Evolutionary conservation across 2,888 invertebrate species (phyloP).

Genomic region (Brenthis ino): DNA sequence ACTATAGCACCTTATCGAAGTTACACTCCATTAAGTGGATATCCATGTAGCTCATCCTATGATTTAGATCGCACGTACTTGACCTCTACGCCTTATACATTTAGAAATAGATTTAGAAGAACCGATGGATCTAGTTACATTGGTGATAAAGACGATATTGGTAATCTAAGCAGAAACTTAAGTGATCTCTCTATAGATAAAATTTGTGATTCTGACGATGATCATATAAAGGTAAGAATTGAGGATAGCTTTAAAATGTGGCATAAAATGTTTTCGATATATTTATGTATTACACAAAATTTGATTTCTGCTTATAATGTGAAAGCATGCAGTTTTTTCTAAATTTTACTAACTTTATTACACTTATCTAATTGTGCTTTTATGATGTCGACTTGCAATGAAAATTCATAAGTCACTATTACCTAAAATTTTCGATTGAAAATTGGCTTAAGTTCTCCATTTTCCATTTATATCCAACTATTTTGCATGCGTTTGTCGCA

Average conservation of each 20-base stretch:
- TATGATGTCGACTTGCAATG: too few relatives aligned
- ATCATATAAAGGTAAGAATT: constrained; percentile 65
- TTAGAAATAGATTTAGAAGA: constrained; percentile 65
- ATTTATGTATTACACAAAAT: neutral
- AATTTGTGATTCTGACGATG: constrained; percentile 70
- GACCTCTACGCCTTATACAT: constrained; percentile 69
- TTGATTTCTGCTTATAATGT: neutral
- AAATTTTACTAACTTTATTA: too few relatives aligned
- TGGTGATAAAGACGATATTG: constrained; percentile 56
- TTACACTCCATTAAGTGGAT: constrained; percentile 72
- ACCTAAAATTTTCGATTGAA: neutral
- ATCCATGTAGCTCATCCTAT: constrained; percentile 73
- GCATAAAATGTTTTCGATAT: constrained; percentile 1
- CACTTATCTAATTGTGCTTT: too few relatives aligned
- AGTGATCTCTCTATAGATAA: constrained; percentile 73
- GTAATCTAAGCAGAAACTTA: constrained; percentile 60
- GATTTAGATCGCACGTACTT: constrained; percentile 74
- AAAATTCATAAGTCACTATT: neutral
- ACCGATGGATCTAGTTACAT: constrained; percentile 46
- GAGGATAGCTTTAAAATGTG: neutral
- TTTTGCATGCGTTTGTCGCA: constrained; percentile 44
- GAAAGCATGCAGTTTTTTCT: too few relatives aligned
- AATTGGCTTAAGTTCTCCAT: neutral
- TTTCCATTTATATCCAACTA: constrained; percentile 7
- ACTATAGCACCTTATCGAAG: constrained; percentile 64